These are phyloP conservation scores for Cryptoprocta ferox DNA, from an alignment of 2,797 vertebrate species.

Conservation along the genomic window DNA sequence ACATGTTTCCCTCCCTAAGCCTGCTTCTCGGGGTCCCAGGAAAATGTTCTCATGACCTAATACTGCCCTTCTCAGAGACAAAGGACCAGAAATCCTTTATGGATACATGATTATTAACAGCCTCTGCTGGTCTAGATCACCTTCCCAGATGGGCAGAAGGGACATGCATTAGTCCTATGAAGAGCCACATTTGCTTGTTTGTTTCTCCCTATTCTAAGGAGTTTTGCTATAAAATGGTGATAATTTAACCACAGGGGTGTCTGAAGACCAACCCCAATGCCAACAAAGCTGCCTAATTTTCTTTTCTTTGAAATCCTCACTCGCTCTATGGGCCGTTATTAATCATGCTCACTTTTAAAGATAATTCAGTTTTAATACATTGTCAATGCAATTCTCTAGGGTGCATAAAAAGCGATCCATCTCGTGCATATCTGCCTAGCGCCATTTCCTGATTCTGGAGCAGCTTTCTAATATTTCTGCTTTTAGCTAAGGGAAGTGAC, in stretches of 20 bases:
- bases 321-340: not conserved
- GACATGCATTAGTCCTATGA: fast-evolving
- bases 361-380: conserved; percentile 66
- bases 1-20: fast-evolving
- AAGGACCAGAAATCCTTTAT: not conserved
- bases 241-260: not conserved
- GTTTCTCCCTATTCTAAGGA: not conserved
- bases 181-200: not conserved
- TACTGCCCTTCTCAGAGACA: not conserved
- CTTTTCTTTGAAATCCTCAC: not conserved
- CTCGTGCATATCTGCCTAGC: not conserved
- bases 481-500: conserved; percentile 38
- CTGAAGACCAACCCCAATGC: not conserved
- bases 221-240: fast-evolving
- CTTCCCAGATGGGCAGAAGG: not conserved
- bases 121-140: not conserved
- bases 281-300: not conserved
- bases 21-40: not conserved
- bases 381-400: conserved; percentile 50
- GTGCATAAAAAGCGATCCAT: conserved; percentile 41
- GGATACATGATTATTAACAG: not conserved
- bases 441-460: conserved; percentile 24
- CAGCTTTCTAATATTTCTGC: not conserved
- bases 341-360: conserved; percentile 65
- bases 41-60: not conserved